Conservation (phyloP, 1,140 invertebrate genomes). For the Apocrypta bakeri region DNA sequence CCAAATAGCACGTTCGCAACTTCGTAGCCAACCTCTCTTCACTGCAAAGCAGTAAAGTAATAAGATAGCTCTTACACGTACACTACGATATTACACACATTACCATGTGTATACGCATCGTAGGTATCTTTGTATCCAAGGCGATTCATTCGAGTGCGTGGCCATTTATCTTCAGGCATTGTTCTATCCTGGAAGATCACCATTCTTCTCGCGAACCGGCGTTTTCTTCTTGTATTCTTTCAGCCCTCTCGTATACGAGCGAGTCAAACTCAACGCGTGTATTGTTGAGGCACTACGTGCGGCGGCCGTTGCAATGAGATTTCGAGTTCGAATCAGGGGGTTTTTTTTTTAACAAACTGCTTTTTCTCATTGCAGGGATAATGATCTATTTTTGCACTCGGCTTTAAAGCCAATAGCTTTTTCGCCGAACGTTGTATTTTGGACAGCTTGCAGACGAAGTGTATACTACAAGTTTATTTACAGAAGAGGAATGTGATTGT, state of each 20-base stretch:
- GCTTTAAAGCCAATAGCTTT: too few relatives aligned
- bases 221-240: neutral
- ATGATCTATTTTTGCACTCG: neutral
- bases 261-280: neutral
- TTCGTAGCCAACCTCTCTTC: too few relatives aligned
- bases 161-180: slow-evolving; percentile 67
- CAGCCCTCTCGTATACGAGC: neutral
- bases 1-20: too few relatives aligned
- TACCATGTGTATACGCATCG: too few relatives aligned
- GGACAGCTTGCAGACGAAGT: too few relatives aligned
- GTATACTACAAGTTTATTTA: too few relatives aligned
- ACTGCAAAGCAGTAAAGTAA: too few relatives aligned
- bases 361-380: neutral
- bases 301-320: neutral
- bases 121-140: neutral
- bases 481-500: too few relatives aligned
- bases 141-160: slow-evolving; percentile 20
- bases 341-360: neutral
- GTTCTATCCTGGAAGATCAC: slow-evolving; percentile 59
- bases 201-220: neutral
- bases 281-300: neutral
- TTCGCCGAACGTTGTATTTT: too few relatives aligned
- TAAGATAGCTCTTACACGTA: too few relatives aligned
- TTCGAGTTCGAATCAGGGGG: neutral
- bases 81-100: too few relatives aligned